phyloP scores from a whole-genome alignment of 2,113 vertebrate genomes.

The Phyllostomus hastatus region DNA sequence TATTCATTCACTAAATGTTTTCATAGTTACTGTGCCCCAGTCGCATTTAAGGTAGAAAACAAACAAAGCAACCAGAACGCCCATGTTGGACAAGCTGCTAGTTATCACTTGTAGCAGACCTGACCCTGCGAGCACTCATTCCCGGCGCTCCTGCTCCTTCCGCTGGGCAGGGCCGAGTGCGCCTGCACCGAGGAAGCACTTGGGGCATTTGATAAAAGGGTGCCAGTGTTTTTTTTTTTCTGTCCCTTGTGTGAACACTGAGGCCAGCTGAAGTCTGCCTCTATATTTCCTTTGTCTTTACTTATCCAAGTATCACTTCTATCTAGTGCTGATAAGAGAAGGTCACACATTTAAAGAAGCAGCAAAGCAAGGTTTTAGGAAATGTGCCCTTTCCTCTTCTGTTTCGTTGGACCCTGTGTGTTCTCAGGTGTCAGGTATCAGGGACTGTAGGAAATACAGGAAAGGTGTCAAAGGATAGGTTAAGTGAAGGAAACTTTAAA shows the following conservation, averaged over 20 bases:
- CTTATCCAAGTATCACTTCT: not conserved
- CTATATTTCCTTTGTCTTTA: not conserved
- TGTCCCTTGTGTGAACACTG: not conserved
- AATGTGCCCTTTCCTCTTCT: not conserved
- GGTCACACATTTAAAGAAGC: not conserved
- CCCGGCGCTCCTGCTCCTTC: accelerated
- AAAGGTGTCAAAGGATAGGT: not conserved
- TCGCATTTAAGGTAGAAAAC: not conserved
- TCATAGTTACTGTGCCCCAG: accelerated
- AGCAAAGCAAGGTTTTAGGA: too few relatives aligned
- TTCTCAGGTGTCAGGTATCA: not conserved
- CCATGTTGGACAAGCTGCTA: not conserved
- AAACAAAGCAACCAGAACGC: not conserved
- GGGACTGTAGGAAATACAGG: not conserved
- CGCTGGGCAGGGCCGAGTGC: too few relatives aligned
- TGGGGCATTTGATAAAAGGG: not conserved
- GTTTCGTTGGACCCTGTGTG: accelerated
- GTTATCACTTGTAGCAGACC: not conserved
- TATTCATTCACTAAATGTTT: not conserved
- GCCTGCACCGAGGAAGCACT: not conserved
- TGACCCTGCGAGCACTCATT: not conserved
- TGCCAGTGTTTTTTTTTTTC: not conserved
- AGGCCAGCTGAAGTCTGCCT: not conserved
- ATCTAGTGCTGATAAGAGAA: not conserved
- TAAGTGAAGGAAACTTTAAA: not conserved